Percentiles rank a stretch among this genome's conserved stretches.
Evolutionary conservation across 2,797 vertebrate genomes (phyloP).

Genomic region (Sphaeramia orbicularis): DNA sequence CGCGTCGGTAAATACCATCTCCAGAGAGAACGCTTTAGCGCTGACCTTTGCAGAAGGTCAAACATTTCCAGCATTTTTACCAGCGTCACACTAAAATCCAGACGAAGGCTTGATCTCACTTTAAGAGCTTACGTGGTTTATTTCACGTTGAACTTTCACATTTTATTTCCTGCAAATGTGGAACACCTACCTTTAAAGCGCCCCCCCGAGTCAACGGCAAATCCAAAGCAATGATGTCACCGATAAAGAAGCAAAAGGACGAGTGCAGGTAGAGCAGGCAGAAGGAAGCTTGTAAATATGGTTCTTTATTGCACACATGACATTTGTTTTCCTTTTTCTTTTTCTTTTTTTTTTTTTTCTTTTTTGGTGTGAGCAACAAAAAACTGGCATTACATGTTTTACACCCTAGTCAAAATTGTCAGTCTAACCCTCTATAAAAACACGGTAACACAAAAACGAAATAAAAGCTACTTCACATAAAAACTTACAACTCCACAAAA

Average conservation of each 20-base stretch:
- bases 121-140: slow-evolving; percentile 26
- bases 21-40: slow-evolving; percentile 20
- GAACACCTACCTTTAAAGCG: slow-evolving; percentile 65
- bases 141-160: slow-evolving; percentile 36
- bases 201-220: slow-evolving; percentile 36
- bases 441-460: slow-evolving; percentile 74
- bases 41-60: slow-evolving; percentile 34
- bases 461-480: slow-evolving; percentile 77
- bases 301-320: slow-evolving; percentile 88
- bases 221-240: slow-evolving; percentile 51
- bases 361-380: slow-evolving; percentile 78
- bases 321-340: slow-evolving; percentile 57
- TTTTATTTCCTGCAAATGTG: slow-evolving; percentile 34
- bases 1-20: slow-evolving; percentile 35
- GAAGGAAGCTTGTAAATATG: slow-evolving; percentile 78
- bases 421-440: slow-evolving; percentile 71
- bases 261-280: slow-evolving; percentile 75
- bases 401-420: slow-evolving; percentile 68
- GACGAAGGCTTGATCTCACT: slow-evolving; percentile 42
- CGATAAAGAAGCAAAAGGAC: slow-evolving; percentile 60
- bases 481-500: slow-evolving; percentile 74
- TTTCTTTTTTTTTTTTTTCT: slow-evolving; percentile 6
- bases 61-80: slow-evolving; percentile 22
- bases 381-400: slow-evolving; percentile 79
- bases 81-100: slow-evolving; percentile 31